Evolutionary conservation across 2,113 vertebrate species (phyloP).

Genomic region (Diadophis punctatus): DNA sequence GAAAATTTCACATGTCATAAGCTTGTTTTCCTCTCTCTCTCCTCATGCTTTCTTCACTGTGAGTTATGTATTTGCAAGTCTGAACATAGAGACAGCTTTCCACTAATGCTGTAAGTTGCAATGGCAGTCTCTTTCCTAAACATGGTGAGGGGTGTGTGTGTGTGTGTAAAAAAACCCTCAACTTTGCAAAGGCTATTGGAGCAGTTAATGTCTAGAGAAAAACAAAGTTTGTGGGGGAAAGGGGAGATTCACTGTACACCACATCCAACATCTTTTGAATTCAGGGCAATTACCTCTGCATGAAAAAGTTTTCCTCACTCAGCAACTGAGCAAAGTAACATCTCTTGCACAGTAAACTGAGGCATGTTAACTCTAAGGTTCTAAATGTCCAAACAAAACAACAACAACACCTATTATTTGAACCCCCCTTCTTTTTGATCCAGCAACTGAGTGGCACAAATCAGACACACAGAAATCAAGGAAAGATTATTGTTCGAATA

Average conservation of each 20-base stretch:
- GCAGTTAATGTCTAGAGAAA: background rate
- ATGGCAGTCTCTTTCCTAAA: background rate
- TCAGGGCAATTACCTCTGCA: background rate
- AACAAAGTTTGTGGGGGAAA: background rate
- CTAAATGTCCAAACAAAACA: background rate
- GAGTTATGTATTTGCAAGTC: background rate
- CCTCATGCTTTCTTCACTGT: background rate
- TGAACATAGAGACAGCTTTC: background rate
- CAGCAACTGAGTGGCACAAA: background rate
- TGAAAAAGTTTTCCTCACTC: background rate
- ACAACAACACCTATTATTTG: background rate
- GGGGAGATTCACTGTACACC: background rate
- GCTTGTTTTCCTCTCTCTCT: background rate
- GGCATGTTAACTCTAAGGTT: background rate
- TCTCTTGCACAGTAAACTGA: background rate
- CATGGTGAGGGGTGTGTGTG: accelerated
- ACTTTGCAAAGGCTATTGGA: background rate
- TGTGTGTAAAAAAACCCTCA: background rate
- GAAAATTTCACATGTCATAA: background rate
- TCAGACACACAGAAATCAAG: background rate
- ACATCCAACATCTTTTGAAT: background rate
- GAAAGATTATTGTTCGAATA: background rate
- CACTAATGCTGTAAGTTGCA: background rate
- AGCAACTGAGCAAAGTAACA: background rate
- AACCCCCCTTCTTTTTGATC: background rate